A percentile compares a stretch with the other conserved stretches of the same genome.
These are phyloP conservation scores for Enteromius fasciolatus DNA, from an alignment of 2,797 vertebrate genomes.

Conservation along the genomic window DNA sequence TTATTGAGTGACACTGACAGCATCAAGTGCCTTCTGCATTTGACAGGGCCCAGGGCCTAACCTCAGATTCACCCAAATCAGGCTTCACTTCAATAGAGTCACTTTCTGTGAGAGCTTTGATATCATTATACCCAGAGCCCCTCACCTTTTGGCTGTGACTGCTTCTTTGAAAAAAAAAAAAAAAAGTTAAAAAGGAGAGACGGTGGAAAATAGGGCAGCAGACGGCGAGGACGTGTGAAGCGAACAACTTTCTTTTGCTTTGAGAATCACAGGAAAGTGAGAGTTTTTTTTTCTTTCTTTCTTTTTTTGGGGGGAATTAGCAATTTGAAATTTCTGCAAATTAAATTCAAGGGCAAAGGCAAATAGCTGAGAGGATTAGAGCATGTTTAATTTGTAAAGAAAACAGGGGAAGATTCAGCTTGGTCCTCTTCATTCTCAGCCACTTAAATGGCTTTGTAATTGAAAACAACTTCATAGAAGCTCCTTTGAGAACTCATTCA, in stretches of 20 bases:
- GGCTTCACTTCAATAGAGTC: conserved; percentile 60
- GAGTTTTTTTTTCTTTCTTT: conserved; percentile 6
- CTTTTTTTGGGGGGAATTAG: conserved; percentile 49
- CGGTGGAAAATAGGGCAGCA: conserved; percentile 21
- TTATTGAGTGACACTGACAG: conserved; percentile 61
- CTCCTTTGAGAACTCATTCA: conserved; percentile 56
- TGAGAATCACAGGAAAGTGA: conserved; percentile 48
- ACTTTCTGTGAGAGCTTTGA: conserved; percentile 62
- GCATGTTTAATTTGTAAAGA: conserved; percentile 73
- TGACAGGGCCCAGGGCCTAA: conserved; percentile 53
- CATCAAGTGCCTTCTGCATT: conserved; percentile 53
- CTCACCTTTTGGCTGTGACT: conserved; percentile 55
- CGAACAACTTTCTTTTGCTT: conserved; percentile 64
- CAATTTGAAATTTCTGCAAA: conserved; percentile 67
- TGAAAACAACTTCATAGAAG: conserved; percentile 62
- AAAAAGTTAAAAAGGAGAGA: conserved; percentile 31
- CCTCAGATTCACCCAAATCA: conserved; percentile 50
- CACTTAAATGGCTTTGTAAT: conserved; percentile 64
- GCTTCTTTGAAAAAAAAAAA: conserved; percentile 27
- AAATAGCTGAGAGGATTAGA: conserved; percentile 70
- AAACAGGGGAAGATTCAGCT: conserved; percentile 64
- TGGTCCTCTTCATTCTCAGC: conserved; percentile 62
- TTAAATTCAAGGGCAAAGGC: conserved; percentile 65
- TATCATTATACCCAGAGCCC: conserved; percentile 58
- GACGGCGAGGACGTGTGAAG: conserved; percentile 49